Evolutionary conservation across 2,797 vertebrate species (phyloP).

Genomic region (Agapornis canus): DNA sequence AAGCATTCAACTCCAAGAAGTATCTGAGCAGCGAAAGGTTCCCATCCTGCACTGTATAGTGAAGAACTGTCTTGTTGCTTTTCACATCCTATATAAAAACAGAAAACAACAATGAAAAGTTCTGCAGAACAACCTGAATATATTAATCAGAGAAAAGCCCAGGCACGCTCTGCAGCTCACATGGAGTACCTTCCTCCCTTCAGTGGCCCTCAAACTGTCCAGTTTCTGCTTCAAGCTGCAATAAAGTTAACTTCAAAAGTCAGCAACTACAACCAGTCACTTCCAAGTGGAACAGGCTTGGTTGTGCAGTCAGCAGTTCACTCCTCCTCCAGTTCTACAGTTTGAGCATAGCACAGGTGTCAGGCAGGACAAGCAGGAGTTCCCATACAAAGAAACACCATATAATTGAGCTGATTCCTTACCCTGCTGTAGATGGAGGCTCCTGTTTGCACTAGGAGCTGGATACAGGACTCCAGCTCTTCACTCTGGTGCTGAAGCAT

Average conservation of each 20-base stretch:
- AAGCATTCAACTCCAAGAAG: constrained; percentile 51
- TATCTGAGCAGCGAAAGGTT: constrained; percentile 44
- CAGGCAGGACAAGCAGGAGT: not conserved
- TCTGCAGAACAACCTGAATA: not conserved
- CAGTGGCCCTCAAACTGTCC: not conserved
- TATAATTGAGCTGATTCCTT: accelerated
- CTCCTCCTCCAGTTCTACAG: not conserved
- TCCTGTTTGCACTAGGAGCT: constrained; percentile 58
- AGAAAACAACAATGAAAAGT: not conserved
- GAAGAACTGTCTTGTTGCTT: constrained; percentile 60
- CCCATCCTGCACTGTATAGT: constrained; percentile 47
- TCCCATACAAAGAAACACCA: not conserved
- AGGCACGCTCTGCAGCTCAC: not conserved
- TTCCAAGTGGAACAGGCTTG: not conserved
- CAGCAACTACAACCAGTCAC: not conserved
- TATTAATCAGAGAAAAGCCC: not conserved
- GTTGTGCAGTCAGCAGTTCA: not conserved
- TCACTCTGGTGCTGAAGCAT: not conserved
- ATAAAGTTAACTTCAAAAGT: not conserved
- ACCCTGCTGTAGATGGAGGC: constrained; percentile 69
- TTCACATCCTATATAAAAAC: constrained; percentile 53
- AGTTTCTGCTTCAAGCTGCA: not conserved
- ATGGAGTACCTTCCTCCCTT: not conserved
- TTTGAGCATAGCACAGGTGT: accelerated
- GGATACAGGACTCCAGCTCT: constrained; percentile 63